Evolutionary conservation across 2,888 invertebrate genomes (phyloP), one percentile per base, ranked within the genome.

Genomic region (Carpatolechia fugitivella): DNA sequence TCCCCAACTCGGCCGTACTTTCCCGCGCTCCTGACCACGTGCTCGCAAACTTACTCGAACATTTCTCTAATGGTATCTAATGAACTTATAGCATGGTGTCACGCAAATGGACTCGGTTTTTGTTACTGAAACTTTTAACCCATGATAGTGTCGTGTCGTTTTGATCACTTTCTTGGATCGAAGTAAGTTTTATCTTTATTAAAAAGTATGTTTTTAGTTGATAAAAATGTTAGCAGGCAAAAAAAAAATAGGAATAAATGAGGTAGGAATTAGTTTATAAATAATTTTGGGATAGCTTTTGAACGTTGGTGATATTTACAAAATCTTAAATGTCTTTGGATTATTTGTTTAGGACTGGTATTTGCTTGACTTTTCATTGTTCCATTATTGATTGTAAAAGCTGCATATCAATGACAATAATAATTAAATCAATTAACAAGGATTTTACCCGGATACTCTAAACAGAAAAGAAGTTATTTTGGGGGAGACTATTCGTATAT

Each of bases 11-110:
- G 85, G 78, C 76, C 44, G 24, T 20, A 44, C 44, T 44, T 78
- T 82, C 80, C 81, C 86, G 82, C 85, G 82, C 76, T 76, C 53
- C 54, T 54, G 49, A 57, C 72, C 82, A 86, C 86, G 85, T 87
- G 85, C 70, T 60, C 60, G 55, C 60, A 60, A 60, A 70, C 70
- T 66, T 65, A 71, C 72, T 69, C 63, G 68, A 61, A 57, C 52
- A 56, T 56, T 64, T n/a, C 11, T 6, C 11, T 29, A 10, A n/a
- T 1, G 52, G 31, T 56, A 58, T 63, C 60, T 44, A 62, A 76
- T 74, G 70, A 69, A 65, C 60, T 62, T 59, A 72, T 77, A 73
- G 67, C 2, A 10, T 61, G 62, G 40, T 41, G 40, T 18, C 20
- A 41, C 10, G 16, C 18, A 18, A 18, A 41, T 18, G 18, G 3